Base-by-base conservation (phyloP, 1,140 invertebrate species). In the Tetramorium parvispinum region DNA sequence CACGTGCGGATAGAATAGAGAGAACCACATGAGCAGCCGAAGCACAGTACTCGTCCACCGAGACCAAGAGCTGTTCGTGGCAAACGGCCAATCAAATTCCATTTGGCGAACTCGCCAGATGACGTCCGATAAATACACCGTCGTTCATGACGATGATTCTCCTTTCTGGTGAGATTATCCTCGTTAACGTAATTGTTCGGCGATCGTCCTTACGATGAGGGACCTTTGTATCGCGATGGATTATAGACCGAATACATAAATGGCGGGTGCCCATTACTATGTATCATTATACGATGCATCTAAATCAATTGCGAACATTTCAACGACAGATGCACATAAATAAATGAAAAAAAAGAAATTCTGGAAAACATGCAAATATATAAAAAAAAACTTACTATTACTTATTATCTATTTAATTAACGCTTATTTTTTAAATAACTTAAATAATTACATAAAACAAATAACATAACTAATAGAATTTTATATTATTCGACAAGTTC, bases 21-120 rank as follows among this genome's bases (percentile, higher is more conserved):
- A 68, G 53, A 55, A 77, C 61, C 76, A 86, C 76, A 86, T 18
- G 83, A 86, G 53, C 79, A 49, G 43, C 18, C 46, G 49, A 49
- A 53, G 59, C 61, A 59, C 68, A 82, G 40, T 82, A 66, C 75
- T 51, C 66, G 85, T 57, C 70, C 63, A 16, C 65, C 79, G 88
- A 90, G 79, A 89, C 43, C 70, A 77, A 63, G 87, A 89, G 51
- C 85, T 85, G 83, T 76, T 88, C 89, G 87, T 92, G 92, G 93
- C 90, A 88, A 89, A 87, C 86, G 87, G 91, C 92, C 93, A 93
- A 94, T 94, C 91, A 91, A 93, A 92, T 92, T 90, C 87, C 89
- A 90, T 90, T 91, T 76, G 82, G 65, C 70, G 53, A 82, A 87
- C 83, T 85, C 59, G 90, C 75, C 55, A 63, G 86, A 85, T 82